These are phyloP conservation scores for Scolopax mira DNA, from an alignment of 2,113 vertebrate genomes.

Conservation along the genomic window DNA sequence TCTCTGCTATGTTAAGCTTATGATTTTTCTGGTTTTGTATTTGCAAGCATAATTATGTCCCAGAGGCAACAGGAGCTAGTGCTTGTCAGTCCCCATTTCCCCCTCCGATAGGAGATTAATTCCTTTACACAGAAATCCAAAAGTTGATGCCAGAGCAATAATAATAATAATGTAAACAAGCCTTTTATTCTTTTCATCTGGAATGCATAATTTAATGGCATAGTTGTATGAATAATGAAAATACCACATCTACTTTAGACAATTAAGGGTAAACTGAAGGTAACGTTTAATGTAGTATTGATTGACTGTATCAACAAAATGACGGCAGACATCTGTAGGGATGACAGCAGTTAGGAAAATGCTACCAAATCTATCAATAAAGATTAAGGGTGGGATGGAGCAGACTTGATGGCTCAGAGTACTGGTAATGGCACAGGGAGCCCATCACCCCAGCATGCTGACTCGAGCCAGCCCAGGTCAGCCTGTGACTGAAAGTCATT, in stretches of 20 bases:
- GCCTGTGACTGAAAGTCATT: slow-evolving; percentile 33
- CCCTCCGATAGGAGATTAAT: slow-evolving; percentile 37
- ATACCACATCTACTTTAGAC: slow-evolving; percentile 55
- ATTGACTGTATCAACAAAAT: slow-evolving; percentile 53
- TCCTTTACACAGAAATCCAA: slow-evolving; percentile 65
- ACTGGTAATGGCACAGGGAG: slow-evolving; percentile 38
- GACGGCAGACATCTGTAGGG: slow-evolving; percentile 46
- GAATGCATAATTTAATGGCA: slow-evolving; percentile 61
- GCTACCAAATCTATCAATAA: slow-evolving; percentile 53
- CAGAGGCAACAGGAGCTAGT: slow-evolving; percentile 64
- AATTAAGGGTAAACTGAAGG: slow-evolving; percentile 63
- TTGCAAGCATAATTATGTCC: slow-evolving; percentile 65
- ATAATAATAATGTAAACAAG: slow-evolving; percentile 60
- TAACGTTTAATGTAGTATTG: slow-evolving; percentile 69
- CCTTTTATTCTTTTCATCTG: slow-evolving; percentile 54
- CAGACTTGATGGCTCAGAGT: slow-evolving; percentile 34
- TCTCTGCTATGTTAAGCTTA: slow-evolving; percentile 64
- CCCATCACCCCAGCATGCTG: slow-evolving; percentile 3
- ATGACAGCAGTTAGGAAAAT: slow-evolving; percentile 58
- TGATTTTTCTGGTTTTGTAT: slow-evolving; percentile 63
- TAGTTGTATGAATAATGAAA: slow-evolving; percentile 67
- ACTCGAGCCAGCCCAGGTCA: slow-evolving; percentile 16
- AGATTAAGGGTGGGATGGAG: slow-evolving; percentile 4
- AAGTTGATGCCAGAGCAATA: slow-evolving; percentile 60
- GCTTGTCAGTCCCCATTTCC: slow-evolving; percentile 60